Percentiles rank a stretch among this genome's conserved stretches.
These are phyloP conservation scores for Mus spicilegus DNA, from an alignment of 2,113 vertebrate genomes.

Conservation along the genomic window DNA sequence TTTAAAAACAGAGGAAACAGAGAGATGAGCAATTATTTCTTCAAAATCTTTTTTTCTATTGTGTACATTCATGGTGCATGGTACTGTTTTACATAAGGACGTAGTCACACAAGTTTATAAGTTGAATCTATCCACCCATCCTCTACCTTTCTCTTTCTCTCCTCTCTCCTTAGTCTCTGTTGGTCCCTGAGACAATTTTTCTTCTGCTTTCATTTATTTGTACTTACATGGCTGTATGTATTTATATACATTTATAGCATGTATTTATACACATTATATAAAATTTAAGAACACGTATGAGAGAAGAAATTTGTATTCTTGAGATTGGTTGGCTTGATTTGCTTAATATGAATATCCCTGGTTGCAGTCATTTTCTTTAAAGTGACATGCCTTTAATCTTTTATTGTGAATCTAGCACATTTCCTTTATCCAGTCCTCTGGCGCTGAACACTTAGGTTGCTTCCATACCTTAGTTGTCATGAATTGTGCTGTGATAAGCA, in stretches of 20 bases:
- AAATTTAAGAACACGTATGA: not conserved
- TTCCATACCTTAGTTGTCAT: not conserved
- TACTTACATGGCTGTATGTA: no score
- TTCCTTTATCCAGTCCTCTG: not conserved
- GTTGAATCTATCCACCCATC: not conserved
- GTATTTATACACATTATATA: no score
- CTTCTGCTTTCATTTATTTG: not conserved
- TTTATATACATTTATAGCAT: not conserved
- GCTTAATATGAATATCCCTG: not conserved
- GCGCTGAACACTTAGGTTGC: not conserved
- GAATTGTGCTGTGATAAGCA: not conserved
- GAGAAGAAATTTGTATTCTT: not conserved
- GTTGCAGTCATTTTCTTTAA: not conserved
- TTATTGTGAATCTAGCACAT: not conserved
- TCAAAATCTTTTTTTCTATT: not conserved
- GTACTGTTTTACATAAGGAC: not conserved
- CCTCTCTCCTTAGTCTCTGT: not conserved
- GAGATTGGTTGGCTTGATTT: not conserved
- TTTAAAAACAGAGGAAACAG: not conserved
- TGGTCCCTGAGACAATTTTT: no score
- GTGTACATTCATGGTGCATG: not conserved
- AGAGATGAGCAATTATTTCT: not conserved
- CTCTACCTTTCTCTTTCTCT: not conserved
- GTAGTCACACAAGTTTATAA: not conserved
- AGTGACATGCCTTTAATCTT: not conserved